A percentile compares a stretch with the other conserved stretches of the same genome.
Evolutionary conservation across 2,797 vertebrate genomes (phyloP).

Genomic region (Chromis chromis): DNA sequence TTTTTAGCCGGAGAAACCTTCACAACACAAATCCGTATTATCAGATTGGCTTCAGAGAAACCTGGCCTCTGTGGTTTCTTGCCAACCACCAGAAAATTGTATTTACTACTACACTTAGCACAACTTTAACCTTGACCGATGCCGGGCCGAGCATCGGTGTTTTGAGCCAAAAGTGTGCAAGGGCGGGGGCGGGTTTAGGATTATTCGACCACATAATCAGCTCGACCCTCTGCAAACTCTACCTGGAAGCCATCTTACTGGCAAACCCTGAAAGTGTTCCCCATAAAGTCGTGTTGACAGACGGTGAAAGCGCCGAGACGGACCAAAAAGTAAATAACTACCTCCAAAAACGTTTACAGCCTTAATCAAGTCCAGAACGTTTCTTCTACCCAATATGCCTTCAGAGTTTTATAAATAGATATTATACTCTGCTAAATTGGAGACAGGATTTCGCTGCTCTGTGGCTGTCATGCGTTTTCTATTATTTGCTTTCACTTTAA

Average conservation of each 20-base stretch:
- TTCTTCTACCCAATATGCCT: conserved; percentile 73
- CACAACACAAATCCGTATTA: conserved; percentile 66
- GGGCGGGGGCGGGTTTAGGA: conserved; percentile 64
- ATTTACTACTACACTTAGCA: conserved; percentile 79
- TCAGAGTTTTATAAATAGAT: conserved; percentile 86
- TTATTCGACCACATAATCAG: conserved; percentile 78
- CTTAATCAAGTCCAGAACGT: conserved; percentile 85
- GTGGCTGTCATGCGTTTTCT: conserved; percentile 84
- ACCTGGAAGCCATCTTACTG: conserved; percentile 76
- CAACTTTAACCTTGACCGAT: conserved; percentile 75
- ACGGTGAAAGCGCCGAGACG: conserved; percentile 78
- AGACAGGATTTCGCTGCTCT: conserved; percentile 81
- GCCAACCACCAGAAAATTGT: conserved; percentile 82
- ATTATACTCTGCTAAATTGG: conserved; percentile 82
- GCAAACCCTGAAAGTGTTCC: conserved; percentile 73
- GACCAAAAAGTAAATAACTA: conserved; percentile 82
- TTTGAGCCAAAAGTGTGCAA: conserved; percentile 59
- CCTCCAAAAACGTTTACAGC: conserved; percentile 80
- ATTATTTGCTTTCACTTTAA: conserved; percentile 84
- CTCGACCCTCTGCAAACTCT: conserved; percentile 49
- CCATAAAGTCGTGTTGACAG: conserved; percentile 79
- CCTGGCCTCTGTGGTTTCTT: conserved; percentile 65
- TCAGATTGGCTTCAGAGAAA: conserved; percentile 72
- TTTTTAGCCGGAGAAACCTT: conserved; percentile 41
- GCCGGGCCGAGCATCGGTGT: conserved; percentile 31